These are phyloP conservation scores for Drosophila truncata DNA, from an alignment of 1,140 invertebrate species.

Conservation along the genomic window DNA sequence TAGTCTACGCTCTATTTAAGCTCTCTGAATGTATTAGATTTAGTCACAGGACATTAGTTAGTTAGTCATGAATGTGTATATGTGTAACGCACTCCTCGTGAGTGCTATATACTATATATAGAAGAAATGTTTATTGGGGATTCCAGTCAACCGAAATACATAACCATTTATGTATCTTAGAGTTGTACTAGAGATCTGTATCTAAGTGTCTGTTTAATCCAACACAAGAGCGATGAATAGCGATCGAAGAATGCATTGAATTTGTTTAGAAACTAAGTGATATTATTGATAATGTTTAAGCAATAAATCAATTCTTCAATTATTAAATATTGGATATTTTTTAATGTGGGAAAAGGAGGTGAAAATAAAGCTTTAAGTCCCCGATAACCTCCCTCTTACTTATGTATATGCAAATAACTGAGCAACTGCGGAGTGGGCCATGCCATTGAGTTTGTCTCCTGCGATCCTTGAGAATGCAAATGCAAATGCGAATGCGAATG, in stretches of 20 bases:
- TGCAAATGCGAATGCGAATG: conserved; percentile 71
- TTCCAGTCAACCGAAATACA: conserved; percentile 49
- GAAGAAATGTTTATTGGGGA: conserved; percentile 17
- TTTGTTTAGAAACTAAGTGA: conserved; percentile 80
- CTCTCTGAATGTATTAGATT: conserved; percentile 36
- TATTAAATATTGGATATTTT: conserved; percentile 8
- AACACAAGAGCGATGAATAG: conserved; percentile 21
- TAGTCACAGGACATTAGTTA: conserved; percentile 42
- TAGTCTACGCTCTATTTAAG: conserved; percentile 15
- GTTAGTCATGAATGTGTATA: conserved; percentile 66
- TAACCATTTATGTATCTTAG: conserved; percentile 48
- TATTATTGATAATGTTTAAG: conserved; percentile 84
- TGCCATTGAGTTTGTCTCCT: conserved; percentile 36
- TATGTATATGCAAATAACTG: conserved; percentile 67
- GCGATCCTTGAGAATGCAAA: conserved; percentile 62
- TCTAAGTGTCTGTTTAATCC: conserved; percentile 61
- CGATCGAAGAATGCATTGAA: conserved; percentile 58
- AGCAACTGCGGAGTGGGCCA: conserved; percentile 30
- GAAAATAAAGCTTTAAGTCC: not conserved
- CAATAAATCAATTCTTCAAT: conserved; percentile 82
- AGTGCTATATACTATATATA: conserved; percentile 16
- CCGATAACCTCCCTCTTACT: not conserved
- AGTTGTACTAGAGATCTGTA: conserved; percentile 39
- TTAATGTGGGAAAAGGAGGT: not conserved
- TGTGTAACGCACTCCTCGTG: conserved; percentile 31